Evolutionary conservation across 1,140 invertebrate species (phyloP), one percentile per base, ranked within the genome.

Genomic region (Ceratitis capitata): DNA sequence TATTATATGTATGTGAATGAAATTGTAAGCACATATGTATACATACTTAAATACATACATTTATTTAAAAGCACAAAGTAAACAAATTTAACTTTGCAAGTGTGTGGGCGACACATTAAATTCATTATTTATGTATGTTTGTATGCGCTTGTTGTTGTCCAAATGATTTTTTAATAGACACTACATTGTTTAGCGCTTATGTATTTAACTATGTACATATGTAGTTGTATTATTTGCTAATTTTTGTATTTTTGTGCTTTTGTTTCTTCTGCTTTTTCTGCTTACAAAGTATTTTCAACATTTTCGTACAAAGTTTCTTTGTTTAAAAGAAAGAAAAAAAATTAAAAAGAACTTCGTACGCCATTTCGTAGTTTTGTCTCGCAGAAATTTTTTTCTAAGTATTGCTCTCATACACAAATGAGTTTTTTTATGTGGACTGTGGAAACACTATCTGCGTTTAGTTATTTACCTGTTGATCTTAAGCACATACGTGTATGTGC

Each of bases 221-320:
- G 64, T 39, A 39, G 64, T 69, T 69, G 39, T 39, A 42, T 78
- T 78, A 35, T 78, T 78, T 78, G 69, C n/a, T 78, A 78, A 78
- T 78, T 45, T 47, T 78, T 78, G 7, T 78, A 78, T 45, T 78
- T 45, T 47, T 78, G 42, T 26, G 42, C 42, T 3, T 69, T 35
- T 61, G 9, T n/a, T 78, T 45, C 23, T 78, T 78, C 14, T 78
- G 23, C n/a, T 42, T 78, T 42, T 23, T 56, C 51, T n/a, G n/a
- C n/a, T n/a, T n/a, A n/a, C n/a, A n/a, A n/a, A n/a, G 23, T 61
- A 2, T 29, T 61, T 61, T 42, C n/a, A 78, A 29, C 39, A 78
- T 42, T 69, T 69, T 45, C 69, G 39, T 16, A 3, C 39, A n/a
- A 78, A 23, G 42, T 78, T 78, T 78, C 69, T 78, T 78, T 78